Conservation (phyloP, 1,140 invertebrate species). For the Bactericera cockerelli region DNA sequence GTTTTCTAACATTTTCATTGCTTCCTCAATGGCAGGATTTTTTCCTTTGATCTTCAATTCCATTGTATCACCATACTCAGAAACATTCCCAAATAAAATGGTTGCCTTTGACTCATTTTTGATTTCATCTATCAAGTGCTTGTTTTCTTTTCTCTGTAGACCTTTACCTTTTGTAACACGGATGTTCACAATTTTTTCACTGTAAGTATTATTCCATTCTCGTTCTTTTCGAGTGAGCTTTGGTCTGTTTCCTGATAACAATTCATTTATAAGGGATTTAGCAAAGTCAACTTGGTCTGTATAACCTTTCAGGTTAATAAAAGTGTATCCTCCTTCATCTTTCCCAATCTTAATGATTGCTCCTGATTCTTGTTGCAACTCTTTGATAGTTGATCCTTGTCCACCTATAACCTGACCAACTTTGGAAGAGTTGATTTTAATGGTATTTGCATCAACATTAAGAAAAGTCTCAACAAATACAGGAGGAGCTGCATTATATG, state of each 20-base stretch:
- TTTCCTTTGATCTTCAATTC: slow-evolving; percentile 6
- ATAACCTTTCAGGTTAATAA: slow-evolving; percentile 28
- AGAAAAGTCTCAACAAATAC: background rate
- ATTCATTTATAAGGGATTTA: slow-evolving; percentile 35
- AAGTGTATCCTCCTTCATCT: background rate
- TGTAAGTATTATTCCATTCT: background rate
- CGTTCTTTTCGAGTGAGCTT: background rate
- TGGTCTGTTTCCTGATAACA: slow-evolving; percentile 25
- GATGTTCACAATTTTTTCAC: background rate
- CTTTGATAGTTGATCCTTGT: slow-evolving; percentile 53
- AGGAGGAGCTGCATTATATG: too few species aligned
- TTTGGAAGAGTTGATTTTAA: slow-evolving; percentile 8
- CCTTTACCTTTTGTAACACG: background rate
- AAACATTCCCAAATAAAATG: slow-evolving; percentile 25
- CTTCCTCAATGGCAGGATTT: slow-evolving; percentile 1
- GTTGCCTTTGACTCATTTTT: slow-evolving; percentile 26
- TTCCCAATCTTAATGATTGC: slow-evolving; percentile 35
- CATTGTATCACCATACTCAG: slow-evolving; percentile 17
- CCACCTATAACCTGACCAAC: slow-evolving; percentile 40
- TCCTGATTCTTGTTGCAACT: slow-evolving; percentile 43
- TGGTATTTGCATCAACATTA: slow-evolving; percentile 6
- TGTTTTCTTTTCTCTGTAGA: background rate
- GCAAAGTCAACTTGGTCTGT: slow-evolving; percentile 34
- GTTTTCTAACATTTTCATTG: slow-evolving; percentile 13
- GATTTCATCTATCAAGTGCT: slow-evolving; percentile 19